These are phyloP conservation scores for Ceratotherium simum DNA, from an alignment of 2,113 vertebrate species.

Conservation along the genomic window DNA sequence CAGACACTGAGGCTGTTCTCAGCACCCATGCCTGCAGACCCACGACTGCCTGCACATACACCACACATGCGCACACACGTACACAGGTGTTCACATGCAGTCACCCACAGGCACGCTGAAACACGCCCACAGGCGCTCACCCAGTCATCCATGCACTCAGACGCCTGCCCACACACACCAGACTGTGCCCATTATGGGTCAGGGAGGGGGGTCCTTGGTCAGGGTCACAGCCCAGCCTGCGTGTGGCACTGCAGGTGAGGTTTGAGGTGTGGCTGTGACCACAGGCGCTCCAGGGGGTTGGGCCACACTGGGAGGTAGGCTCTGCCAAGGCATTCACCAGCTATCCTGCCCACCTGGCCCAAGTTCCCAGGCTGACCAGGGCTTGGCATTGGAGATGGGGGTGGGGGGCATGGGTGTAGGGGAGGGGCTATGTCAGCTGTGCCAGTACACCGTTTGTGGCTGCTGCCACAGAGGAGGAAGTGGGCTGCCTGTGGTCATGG, in stretches of 20 bases:
- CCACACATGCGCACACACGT: not conserved
- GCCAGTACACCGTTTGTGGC: constrained; percentile 24
- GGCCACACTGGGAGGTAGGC: not conserved
- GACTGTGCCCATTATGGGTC: not conserved
- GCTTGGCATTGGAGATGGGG: not conserved
- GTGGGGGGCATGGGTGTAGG: not conserved
- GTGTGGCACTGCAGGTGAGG: not conserved
- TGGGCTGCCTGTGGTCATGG: constrained; percentile 62
- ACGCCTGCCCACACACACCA: not conserved
- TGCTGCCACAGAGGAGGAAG: constrained; percentile 71
- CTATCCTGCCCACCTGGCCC: not conserved
- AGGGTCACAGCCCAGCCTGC: constrained; percentile 10
- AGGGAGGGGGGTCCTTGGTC: not conserved
- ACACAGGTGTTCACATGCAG: not conserved
- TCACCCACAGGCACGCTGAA: not conserved
- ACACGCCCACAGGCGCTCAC: not conserved
- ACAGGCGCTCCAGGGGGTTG: not conserved
- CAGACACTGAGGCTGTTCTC: not conserved
- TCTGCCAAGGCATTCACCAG: not conserved
- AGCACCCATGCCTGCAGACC: not conserved
- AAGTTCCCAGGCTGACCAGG: not conserved
- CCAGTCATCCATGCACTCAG: not conserved
- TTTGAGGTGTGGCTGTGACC: not conserved
- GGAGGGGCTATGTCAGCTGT: not conserved
- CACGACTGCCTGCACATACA: not conserved